These are phyloP conservation scores for Baronia brevicornis DNA, from an alignment of 2,888 invertebrate genomes.

Conservation along the genomic window DNA sequence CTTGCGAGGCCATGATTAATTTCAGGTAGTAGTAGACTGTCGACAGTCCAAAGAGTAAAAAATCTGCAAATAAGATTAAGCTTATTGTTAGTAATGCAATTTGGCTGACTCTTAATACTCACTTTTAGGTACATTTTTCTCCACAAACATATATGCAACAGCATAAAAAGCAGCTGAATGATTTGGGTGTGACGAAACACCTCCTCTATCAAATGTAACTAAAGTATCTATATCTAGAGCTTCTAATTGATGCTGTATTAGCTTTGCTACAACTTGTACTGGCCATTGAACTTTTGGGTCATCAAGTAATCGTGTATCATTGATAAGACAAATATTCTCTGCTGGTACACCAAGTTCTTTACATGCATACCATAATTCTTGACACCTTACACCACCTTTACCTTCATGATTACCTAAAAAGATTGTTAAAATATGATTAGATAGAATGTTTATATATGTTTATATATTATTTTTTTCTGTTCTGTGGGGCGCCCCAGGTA, in stretches of 20 bases:
- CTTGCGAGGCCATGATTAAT: too few relatives aligned
- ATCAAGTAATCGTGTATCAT: slow-evolving; percentile 85
- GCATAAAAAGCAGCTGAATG: slow-evolving; percentile 91
- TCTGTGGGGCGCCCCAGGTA: too few relatives aligned
- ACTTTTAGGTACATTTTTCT: slow-evolving; percentile 84
- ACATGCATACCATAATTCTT: slow-evolving; percentile 90
- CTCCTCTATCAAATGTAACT: slow-evolving; percentile 95
- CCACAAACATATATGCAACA: slow-evolving; percentile 84
- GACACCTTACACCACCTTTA: slow-evolving; percentile 77
- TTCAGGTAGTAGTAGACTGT: too few relatives aligned
- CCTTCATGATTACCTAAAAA: slow-evolving; percentile 80
- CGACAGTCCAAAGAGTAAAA: too few relatives aligned
- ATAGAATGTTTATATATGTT: too few relatives aligned
- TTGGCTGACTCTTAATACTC: slow-evolving; percentile 40
- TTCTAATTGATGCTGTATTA: slow-evolving; percentile 77
- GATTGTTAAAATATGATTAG: too few relatives aligned
- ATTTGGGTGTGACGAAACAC: slow-evolving; percentile 94
- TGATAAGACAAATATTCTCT: slow-evolving; percentile 82
- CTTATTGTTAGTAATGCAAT: too few relatives aligned
- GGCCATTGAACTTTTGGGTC: slow-evolving; percentile 86
- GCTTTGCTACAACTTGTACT: slow-evolving; percentile 60
- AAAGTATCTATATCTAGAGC: slow-evolving; percentile 86
- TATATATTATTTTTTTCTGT: too few relatives aligned
- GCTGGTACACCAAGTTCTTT: slow-evolving; percentile 85
- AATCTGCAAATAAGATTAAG: too few relatives aligned